A percentile compares a stretch with the other conserved stretches of the same genome.
These are phyloP conservation scores for Thelaira solivaga DNA, from an alignment of 2,888 invertebrate genomes.

Conservation along the genomic window DNA sequence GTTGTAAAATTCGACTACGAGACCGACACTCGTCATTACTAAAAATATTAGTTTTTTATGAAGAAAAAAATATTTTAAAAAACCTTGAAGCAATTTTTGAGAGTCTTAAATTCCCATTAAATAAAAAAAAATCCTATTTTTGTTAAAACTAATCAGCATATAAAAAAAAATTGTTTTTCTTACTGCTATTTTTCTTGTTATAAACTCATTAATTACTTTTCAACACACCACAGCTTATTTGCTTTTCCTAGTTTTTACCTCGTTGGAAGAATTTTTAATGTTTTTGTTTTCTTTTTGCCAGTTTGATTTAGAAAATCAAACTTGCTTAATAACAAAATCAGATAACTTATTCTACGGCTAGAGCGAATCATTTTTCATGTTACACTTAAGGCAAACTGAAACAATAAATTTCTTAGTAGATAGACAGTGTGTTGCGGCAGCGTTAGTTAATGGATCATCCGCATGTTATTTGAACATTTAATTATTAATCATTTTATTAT, in stretches of 20 bases:
- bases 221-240: neutral
- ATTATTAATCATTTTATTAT: conserved; percentile 61
- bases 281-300: neutral
- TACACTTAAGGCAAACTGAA: conserved; percentile 10
- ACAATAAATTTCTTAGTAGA: conserved; percentile 1
- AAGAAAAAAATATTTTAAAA: too few relatives aligned
- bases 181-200: neutral
- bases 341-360: neutral
- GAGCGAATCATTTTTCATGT: conserved; percentile 15
- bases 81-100: too few relatives aligned
- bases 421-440: neutral
- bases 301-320: neutral
- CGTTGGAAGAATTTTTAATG: neutral
- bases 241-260: neutral
- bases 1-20: too few relatives aligned
- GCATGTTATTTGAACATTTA: conserved; percentile 55
- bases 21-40: too few relatives aligned
- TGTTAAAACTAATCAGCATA: too few relatives aligned
- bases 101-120: too few relatives aligned
- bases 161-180: too few relatives aligned
- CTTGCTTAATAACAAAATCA: neutral
- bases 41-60: too few relatives aligned
- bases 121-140: too few relatives aligned
- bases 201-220: neutral
- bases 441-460: conserved; percentile 31